These are phyloP conservation scores for Phalera bucephala DNA, from an alignment of 2,888 invertebrate species.

Conservation along the genomic window DNA sequence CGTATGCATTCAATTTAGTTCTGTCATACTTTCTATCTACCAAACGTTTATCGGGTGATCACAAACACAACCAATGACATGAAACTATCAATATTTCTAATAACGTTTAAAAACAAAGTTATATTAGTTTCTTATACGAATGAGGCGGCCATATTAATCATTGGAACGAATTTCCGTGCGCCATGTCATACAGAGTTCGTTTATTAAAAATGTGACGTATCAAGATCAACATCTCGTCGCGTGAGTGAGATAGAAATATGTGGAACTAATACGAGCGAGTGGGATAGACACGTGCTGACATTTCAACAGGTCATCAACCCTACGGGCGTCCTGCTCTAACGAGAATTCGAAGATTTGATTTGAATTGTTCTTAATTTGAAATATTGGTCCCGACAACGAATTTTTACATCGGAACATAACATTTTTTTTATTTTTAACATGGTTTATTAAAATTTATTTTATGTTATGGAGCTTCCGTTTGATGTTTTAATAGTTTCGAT, in stretches of 20 bases:
- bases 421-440: conserved; percentile 49
- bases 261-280: conserved; percentile 47
- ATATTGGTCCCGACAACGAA: conserved; percentile 63
- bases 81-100: conserved; percentile 83
- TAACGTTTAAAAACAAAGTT: conserved; percentile 80
- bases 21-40: conserved; percentile 75
- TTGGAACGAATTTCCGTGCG: conserved; percentile 80
- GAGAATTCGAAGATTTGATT: conserved; percentile 81
- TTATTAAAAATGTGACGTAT: conserved; percentile 84
- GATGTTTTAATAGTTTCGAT: conserved; percentile 56
- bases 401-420: conserved; percentile 45
- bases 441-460: conserved; percentile 69
- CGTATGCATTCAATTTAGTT: conserved; percentile 66
- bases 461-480: conserved; percentile 72
- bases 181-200: conserved; percentile 81
- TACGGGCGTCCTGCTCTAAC: conserved; percentile 80
- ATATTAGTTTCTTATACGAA: conserved; percentile 73
- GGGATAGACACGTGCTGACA: conserved; percentile 73
- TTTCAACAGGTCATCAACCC: conserved; percentile 83
- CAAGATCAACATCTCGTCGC: conserved; percentile 81
- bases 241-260: conserved; percentile 58
- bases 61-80: conserved; percentile 78
- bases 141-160: conserved; percentile 79
- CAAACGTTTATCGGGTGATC: conserved; percentile 75
- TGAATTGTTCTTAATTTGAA: conserved; percentile 82